These are phyloP conservation scores for Pyrochroa serraticornis DNA, from an alignment of 2,888 invertebrate species.

Conservation along the genomic window DNA sequence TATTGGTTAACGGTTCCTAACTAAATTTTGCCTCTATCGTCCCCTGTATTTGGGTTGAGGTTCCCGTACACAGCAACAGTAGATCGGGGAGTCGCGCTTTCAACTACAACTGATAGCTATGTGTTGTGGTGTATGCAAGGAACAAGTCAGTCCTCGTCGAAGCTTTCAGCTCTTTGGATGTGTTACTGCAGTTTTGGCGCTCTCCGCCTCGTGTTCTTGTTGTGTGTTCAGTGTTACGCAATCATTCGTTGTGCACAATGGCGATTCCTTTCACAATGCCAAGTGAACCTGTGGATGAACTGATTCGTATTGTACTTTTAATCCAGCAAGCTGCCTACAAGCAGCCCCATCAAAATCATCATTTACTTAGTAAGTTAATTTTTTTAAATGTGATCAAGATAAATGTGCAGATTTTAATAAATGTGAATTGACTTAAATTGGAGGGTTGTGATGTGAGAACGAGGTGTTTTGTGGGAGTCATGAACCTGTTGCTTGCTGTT, in stretches of 20 bases:
- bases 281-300: conserved; percentile 50
- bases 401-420: not conserved
- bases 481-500: conserved; percentile 54
- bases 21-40: conserved; percentile 21
- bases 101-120: conserved; percentile 27
- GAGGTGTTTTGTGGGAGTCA: conserved; percentile 15
- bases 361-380: conserved; percentile 18
- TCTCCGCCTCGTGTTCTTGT: conserved; percentile 26
- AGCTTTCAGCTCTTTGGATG: conserved; percentile 43
- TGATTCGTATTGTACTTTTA: conserved; percentile 32
- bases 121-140: conserved; percentile 22
- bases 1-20: conserved; percentile 43
- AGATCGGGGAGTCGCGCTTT: conserved; percentile 35
- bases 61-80: conserved; percentile 41
- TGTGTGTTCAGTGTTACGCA: conserved; percentile 28
- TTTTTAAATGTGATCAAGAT: too few species aligned
- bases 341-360: conserved; percentile 2
- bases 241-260: conserved; percentile 44
- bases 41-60: conserved; percentile 25
- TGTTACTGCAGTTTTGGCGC: conserved; percentile 31
- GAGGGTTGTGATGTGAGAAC: conserved; percentile 2
- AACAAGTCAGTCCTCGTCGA: conserved; percentile 37
- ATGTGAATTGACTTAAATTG: too few species aligned
- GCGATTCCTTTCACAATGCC: conserved; percentile 56
- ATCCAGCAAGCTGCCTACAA: conserved; percentile 16